A percentile compares a stretch with the other conserved stretches of the same genome.
phyloP scores from a whole-genome alignment of 2,113 vertebrate genomes.

The Eptesicus fuscus region DNA sequence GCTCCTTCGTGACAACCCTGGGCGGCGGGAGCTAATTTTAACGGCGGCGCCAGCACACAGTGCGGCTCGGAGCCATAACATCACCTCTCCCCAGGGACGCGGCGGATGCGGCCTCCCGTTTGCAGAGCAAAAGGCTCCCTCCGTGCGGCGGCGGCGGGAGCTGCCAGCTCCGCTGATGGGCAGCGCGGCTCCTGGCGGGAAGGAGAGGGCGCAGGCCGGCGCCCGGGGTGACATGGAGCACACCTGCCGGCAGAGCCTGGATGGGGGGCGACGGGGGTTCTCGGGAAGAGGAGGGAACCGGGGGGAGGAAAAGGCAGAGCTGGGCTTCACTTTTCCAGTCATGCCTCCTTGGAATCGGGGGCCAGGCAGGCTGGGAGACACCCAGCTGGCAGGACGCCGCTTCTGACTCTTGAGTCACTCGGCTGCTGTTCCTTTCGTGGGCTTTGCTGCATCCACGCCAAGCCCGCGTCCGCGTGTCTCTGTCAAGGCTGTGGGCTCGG shows the following conservation, averaged over 20 bases:
- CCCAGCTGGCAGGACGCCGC: background rate
- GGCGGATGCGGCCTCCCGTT: background rate
- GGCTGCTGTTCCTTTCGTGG: background rate
- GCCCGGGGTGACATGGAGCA: background rate
- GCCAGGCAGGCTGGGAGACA: background rate
- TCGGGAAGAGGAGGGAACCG: background rate
- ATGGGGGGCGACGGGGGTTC: rapidly evolving
- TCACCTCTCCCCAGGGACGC: background rate
- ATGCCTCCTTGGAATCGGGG: background rate
- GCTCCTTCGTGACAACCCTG: background rate
- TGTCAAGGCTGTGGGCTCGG: background rate
- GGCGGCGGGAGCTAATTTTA: background rate
- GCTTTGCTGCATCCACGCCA: background rate
- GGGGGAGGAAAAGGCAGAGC: background rate
- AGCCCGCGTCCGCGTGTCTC: background rate
- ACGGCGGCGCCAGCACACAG: background rate
- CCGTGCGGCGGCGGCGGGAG: background rate
- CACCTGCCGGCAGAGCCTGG: background rate
- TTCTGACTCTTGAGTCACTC: background rate
- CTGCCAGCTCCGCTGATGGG: background rate
- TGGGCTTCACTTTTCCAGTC: background rate
- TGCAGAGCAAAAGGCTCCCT: background rate
- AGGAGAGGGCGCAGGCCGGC: background rate
- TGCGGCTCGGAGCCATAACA: background rate
- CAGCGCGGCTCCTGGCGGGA: background rate